Evolutionary conservation across 2,113 vertebrate species (phyloP).

Genomic region (Symphodus melops): DNA sequence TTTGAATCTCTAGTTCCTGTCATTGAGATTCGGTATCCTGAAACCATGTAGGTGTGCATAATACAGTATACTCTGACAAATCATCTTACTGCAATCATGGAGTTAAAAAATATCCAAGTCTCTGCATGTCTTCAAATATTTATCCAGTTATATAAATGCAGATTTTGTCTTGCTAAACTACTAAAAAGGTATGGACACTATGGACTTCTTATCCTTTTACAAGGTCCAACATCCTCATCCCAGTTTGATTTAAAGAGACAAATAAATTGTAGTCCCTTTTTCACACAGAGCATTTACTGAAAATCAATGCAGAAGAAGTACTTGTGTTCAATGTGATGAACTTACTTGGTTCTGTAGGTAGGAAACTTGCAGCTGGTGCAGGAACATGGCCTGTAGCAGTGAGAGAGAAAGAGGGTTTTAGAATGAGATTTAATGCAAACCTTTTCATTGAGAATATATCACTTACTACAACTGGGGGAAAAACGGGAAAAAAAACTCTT

Average conservation of each 20-base stretch:
- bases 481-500: neutral
- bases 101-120: neutral
- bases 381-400: slow-evolving; percentile 86
- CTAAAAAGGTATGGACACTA: no score
- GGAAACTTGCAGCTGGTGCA: slow-evolving; percentile 88
- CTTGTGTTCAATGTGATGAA: neutral
- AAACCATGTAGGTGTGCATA: neutral
- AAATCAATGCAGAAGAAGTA: neutral
- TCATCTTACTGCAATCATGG: neutral
- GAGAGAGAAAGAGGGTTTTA: neutral
- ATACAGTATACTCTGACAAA: no score
- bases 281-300: neutral
- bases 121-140: no score
- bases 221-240: no score
- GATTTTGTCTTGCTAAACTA: no score
- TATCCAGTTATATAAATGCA: no score
- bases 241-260: no score
- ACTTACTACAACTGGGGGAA: neutral
- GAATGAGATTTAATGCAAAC: neutral
- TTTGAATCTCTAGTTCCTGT: no score
- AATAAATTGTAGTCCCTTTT: neutral
- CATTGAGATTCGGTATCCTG: neutral
- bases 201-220: no score
- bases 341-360: slow-evolving; percentile 93
- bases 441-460: neutral